Evolutionary conservation across 2,888 invertebrate genomes (phyloP).

Genomic region (Acleris cristana): DNA sequence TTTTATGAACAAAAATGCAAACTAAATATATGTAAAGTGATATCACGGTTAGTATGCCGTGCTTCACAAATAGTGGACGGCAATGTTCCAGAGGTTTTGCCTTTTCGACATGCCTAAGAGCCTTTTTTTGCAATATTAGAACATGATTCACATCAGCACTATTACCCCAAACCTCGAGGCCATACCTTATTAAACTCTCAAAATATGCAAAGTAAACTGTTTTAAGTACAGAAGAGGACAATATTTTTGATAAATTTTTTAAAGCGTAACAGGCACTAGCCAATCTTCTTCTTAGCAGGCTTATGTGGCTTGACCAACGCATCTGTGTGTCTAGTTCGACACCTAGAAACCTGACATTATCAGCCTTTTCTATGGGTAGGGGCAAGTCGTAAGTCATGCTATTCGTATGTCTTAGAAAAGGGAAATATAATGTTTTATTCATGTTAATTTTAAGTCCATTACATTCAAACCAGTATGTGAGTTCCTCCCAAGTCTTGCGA

Average conservation of each 20-base stretch:
- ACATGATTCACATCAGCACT: background rate
- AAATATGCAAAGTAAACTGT: constrained; percentile 3
- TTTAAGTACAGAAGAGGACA: too few relatives aligned
- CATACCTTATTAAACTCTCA: constrained; percentile 21
- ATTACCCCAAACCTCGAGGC: constrained; percentile 8
- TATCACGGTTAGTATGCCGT: background rate
- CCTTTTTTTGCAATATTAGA: too few relatives aligned
- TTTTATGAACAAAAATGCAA: background rate
- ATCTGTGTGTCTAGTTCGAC: constrained; percentile 1
- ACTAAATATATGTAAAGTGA: background rate
- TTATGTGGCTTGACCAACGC: too few relatives aligned
- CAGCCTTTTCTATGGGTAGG: too few relatives aligned
- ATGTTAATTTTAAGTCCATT: constrained; percentile 1
- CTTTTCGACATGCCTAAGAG: too few relatives aligned
- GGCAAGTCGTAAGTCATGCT: too few relatives aligned
- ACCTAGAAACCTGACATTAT: too few relatives aligned
- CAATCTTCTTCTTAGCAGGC: background rate
- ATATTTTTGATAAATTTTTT: background rate
- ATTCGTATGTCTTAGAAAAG: too few relatives aligned
- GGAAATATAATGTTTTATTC: background rate
- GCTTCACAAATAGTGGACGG: too few relatives aligned
- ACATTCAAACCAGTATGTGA: background rate
- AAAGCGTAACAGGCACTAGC: constrained; percentile 7
- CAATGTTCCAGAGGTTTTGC: too few relatives aligned
- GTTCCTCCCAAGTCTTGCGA: background rate